These are phyloP conservation scores for Scolopax rusticola DNA, from an alignment of 2,797 vertebrate genomes.

Conservation along the genomic window DNA sequence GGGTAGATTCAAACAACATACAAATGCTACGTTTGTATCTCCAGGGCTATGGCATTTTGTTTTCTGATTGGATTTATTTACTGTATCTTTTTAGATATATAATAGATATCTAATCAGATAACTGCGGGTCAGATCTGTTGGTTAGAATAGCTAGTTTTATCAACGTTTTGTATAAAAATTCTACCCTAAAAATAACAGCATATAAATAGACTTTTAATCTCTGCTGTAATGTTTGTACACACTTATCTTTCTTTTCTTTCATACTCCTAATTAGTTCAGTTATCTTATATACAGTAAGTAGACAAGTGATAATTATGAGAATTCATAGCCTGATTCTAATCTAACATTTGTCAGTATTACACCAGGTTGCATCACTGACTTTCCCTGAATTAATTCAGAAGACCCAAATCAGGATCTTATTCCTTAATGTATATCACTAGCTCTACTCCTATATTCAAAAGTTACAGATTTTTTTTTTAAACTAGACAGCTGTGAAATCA, in stretches of 20 bases:
- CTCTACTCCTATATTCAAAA: background rate
- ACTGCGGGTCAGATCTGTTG: background rate
- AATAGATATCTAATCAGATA: background rate
- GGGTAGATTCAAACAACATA: background rate
- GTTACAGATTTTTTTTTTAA: background rate
- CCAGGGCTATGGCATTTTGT: background rate
- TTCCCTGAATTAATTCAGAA: background rate
- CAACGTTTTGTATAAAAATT: background rate
- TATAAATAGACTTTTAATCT: conserved; percentile 10
- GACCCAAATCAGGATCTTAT: background rate
- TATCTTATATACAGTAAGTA: conserved; percentile 6
- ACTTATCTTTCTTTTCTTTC: conserved; percentile 32
- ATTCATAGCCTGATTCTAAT: conserved; percentile 37
- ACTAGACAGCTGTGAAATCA: background rate
- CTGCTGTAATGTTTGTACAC: conserved; percentile 17
- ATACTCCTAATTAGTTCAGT: conserved; percentile 24
- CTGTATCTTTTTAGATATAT: background rate
- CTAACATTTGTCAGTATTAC: conserved; percentile 25
- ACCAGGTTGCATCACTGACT: background rate
- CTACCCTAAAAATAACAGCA: background rate
- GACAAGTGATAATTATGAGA: conserved; percentile 31
- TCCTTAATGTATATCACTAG: background rate
- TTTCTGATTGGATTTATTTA: conserved; percentile 22
- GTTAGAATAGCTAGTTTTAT: background rate
- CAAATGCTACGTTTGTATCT: background rate